Base-by-base conservation (phyloP, 2,888 invertebrate species). In the Achlya flavicornis region DNA sequence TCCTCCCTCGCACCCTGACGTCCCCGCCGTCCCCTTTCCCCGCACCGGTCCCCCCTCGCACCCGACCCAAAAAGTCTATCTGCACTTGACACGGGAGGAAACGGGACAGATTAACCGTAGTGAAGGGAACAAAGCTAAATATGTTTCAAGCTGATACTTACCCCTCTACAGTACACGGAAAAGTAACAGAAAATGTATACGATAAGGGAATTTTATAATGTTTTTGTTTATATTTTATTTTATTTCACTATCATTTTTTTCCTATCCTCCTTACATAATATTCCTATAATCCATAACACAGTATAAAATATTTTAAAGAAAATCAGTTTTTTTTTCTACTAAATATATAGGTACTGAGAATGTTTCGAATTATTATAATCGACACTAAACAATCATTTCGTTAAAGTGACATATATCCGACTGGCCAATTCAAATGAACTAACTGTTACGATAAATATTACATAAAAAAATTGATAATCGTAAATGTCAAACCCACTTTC, bases 51-150 rank as follows among this genome's bases (percentile, higher is more conserved):
- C 67, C 71, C 74, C 82, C 83, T 75, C 53, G 72, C 84, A 72
- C 82, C 86, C 90, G 86, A 89, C 90, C 92, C 91, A 89, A 92
- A 93, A 92, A 93, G 91, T 93, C 92, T 92, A 92, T 92, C 92
- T 92, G 93, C 91, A 91, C 92, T 93, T 93, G 93, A 93, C 93
- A 91, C 87, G 87, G 90, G 93, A 92, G 93, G 91, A 92, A 93
- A 90, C 91, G 92, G 89, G 93, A 93, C 92, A 93, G 93, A 93
- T 92, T 92, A 93, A 93, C 92, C 91, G 92, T 91, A 91, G 91
- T 90, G 91, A 92, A 92, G 89, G 90, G 91, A 93, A 92, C 92
- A 93, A 93, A 93, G 93, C 92, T 92, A 93, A 93, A 93, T 93
- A 93, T 93, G 92, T 91, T 93, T 92, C 91, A 87, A 88, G 88